Base-by-base conservation (phyloP, 2,888 invertebrate genomes). In the Leucozona laternaria region DNA sequence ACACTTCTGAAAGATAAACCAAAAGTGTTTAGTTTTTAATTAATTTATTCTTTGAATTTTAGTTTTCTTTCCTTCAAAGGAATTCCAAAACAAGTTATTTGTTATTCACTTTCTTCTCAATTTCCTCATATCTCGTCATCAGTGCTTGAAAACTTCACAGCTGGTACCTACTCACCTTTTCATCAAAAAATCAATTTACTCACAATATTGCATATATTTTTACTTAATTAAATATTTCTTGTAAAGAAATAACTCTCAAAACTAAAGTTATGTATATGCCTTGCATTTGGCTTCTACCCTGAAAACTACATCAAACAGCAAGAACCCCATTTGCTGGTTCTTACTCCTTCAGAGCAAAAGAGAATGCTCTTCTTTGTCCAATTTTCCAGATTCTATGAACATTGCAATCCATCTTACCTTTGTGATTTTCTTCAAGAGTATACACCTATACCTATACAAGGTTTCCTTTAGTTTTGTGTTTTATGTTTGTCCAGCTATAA, bases 331-430 rank as follows among this genome's bases (percentile, higher is more conserved):
- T 40, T 60, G 20, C 4, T 25, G 48, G 15, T n/a, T 4, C 13
- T 37, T 11, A 3, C 11, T 37, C 13, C 13, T 2, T n/a, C n/a
- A 6, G 0, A 20, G 20, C 43, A 48, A 64, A 64, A 31, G n/a
- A 66, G 10, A 48, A 31, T 48, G 8, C 2, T 66, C 48, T 48
- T 34, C 48, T 48, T 66, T 66, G 66, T 48, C 15, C 66, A 66
- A 66, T 48, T 66, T 66, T 48, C 20, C 0, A 48, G 48, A 66
- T 66, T 66, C 31, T 13, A 20, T 66, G 31, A 34, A 64, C 48
- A 48, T 48, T 45, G 45, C 17, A 48, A 45, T 31, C 7, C 17
- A 17, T 22, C 4, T 48, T 66, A 45, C 45, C 31, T 66, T 66
- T 66, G 28, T 20, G 8, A 25, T 48, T 31, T 45, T 28, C 64